Evolutionary conservation across 2,113 vertebrate species (phyloP).

Genomic region (Tricholaema leucomelas): DNA sequence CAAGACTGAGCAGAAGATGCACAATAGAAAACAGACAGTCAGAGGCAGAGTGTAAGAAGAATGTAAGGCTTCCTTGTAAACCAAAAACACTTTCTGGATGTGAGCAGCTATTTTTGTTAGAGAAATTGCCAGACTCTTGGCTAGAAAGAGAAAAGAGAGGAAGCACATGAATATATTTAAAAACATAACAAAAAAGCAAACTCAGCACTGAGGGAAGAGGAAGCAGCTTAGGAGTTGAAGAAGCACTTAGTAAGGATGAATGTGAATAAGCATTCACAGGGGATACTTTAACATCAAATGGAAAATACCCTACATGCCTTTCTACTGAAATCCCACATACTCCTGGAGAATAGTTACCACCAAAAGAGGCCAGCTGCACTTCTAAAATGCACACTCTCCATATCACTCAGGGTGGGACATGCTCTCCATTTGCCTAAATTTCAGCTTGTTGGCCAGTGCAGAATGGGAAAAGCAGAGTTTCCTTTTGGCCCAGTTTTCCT

Average conservation of each 20-base stretch:
- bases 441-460: conserved; percentile 11
- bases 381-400: conserved; percentile 1
- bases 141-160: background rate
- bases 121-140: conserved; percentile 1
- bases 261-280: background rate
- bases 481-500: conserved; percentile 51
- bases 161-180: background rate
- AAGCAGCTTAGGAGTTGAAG: conserved; percentile 4
- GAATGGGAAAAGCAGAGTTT: conserved; percentile 64
- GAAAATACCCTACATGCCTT: conserved; percentile 33
- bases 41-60: background rate
- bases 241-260: background rate
- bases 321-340: conserved; percentile 4
- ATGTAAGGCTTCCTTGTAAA: background rate
- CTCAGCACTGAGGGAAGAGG: background rate
- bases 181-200: background rate
- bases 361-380: conserved; percentile 26
- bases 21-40: background rate
- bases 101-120: background rate
- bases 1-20: background rate
- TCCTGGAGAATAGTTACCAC: conserved; percentile 6
- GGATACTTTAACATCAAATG: background rate
- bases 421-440: conserved; percentile 61
- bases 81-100: conserved; percentile 5
- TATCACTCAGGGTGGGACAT: conserved; percentile 32